A percentile compares a stretch with the other conserved stretches of the same genome.
Conservation (phyloP, 2,797 vertebrate species). For the Bradypodion ventrale region DNA sequence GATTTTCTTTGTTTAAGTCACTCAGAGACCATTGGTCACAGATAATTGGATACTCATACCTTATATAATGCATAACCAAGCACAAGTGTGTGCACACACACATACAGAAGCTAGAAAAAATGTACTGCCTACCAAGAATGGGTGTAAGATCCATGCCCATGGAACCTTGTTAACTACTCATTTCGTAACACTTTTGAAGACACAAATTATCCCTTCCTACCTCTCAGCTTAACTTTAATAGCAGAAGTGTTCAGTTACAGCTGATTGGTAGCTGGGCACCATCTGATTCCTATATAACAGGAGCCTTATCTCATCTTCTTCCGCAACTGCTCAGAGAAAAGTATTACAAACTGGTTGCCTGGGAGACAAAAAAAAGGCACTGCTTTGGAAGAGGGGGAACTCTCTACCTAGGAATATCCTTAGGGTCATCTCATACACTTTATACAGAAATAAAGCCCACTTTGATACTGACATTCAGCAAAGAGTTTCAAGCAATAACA, state of each 20-base stretch:
- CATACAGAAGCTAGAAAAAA: not conserved
- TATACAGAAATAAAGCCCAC: not conserved
- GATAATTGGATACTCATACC: constrained; percentile 14
- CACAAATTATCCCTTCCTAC: constrained; percentile 13
- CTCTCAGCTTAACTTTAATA: constrained; percentile 25
- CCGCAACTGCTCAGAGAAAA: not conserved
- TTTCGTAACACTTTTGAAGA: constrained; percentile 13
- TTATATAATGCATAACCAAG: not conserved
- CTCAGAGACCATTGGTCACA: constrained; percentile 24
- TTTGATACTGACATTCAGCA: constrained; percentile 4
- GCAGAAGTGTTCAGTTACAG: constrained; percentile 11
- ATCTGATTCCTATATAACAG: constrained; percentile 25
- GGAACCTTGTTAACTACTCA: constrained; percentile 14
- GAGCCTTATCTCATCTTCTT: constrained; percentile 36
- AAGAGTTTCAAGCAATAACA: not conserved
- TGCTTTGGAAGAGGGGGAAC: not conserved
- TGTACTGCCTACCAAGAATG: not conserved
- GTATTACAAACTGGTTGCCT: constrained; percentile 33
- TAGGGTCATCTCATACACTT: not conserved
- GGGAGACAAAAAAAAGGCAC: constrained; percentile 15
- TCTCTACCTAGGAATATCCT: not conserved
- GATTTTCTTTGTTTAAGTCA: constrained; percentile 13
- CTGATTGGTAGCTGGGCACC: constrained; percentile 8
- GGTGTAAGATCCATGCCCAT: not conserved
- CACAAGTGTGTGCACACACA: too few relatives aligned